Evolutionary conservation across 2,888 invertebrate genomes (phyloP).

Genomic region (Melieria crassipennis): DNA sequence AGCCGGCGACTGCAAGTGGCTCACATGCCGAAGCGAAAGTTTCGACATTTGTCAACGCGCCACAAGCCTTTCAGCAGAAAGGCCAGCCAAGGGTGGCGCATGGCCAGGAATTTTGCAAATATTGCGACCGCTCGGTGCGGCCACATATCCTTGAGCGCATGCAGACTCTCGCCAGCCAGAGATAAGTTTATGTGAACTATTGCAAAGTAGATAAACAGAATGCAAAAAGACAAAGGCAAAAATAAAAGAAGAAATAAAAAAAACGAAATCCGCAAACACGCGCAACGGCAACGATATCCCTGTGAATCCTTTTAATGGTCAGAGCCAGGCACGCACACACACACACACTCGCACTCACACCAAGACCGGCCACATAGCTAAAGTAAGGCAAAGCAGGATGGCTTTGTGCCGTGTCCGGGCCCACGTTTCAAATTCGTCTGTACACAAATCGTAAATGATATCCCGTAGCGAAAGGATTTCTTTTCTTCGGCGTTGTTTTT

Average conservation of each 20-base stretch:
- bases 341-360: background rate
- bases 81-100: slow-evolving; percentile 17
- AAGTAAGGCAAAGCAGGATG: background rate
- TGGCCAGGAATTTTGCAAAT: slow-evolving; percentile 12
- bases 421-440: slow-evolving; percentile 39
- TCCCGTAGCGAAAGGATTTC: slow-evolving; percentile 64
- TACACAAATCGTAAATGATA: slow-evolving; percentile 61
- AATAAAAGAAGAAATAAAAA: slow-evolving; percentile 12
- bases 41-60: slow-evolving; percentile 49
- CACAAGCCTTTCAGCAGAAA: slow-evolving; percentile 52
- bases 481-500: slow-evolving; percentile 39
- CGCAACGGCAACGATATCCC: slow-evolving; percentile 42
- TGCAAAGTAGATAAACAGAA: slow-evolving; percentile 59
- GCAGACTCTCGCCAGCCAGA: slow-evolving; percentile 15
- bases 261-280: slow-evolving; percentile 41
- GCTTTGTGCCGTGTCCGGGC: background rate
- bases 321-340: slow-evolving; percentile 34
- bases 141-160: slow-evolving; percentile 4
- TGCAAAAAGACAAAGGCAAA: slow-evolving; percentile 36
- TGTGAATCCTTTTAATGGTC: slow-evolving; percentile 55
- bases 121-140: background rate
- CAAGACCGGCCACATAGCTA: slow-evolving; percentile 20
- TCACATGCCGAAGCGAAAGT: slow-evolving; percentile 37
- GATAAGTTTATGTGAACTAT: slow-evolving; percentile 63
- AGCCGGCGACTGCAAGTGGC: background rate